Conservation (phyloP, 2,888 invertebrate genomes). For the Epinotia bilunana region DNA sequence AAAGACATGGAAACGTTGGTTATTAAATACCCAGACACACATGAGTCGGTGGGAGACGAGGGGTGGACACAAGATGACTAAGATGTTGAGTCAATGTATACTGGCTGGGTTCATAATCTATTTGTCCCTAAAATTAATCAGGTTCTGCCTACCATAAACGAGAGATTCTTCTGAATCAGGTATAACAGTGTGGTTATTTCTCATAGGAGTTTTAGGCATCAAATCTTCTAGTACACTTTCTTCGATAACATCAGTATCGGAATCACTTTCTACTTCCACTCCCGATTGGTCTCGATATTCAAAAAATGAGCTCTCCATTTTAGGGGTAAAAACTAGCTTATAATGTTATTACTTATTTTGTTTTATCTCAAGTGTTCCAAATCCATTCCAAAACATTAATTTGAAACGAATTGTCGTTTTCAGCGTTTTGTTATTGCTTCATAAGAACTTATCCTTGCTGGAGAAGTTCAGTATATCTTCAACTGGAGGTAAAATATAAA, state of each 20-base stretch:
- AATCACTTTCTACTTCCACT: slow-evolving; percentile 60
- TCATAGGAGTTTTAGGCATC: slow-evolving; percentile 59
- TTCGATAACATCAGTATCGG: slow-evolving; percentile 72
- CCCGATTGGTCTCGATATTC: slow-evolving; percentile 71
- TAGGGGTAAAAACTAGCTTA: slow-evolving; percentile 29
- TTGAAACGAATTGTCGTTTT: slow-evolving; percentile 58
- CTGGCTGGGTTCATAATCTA: too few relatives aligned
- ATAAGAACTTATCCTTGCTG: not conserved
- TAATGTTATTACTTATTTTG: slow-evolving; percentile 1
- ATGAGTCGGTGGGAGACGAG: too few relatives aligned
- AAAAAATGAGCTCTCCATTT: slow-evolving; percentile 76
- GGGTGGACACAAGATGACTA: too few relatives aligned
- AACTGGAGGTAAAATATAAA: not conserved
- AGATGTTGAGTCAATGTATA: too few relatives aligned
- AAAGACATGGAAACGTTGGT: too few relatives aligned
- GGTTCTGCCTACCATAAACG: slow-evolving; percentile 59
- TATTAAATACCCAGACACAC: too few relatives aligned
- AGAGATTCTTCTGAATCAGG: slow-evolving; percentile 74
- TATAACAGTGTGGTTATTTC: slow-evolving; percentile 71
- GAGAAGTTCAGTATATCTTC: not conserved
- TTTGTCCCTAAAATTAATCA: not conserved
- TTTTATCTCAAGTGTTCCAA: slow-evolving; percentile 9
- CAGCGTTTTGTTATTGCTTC: slow-evolving; percentile 52
- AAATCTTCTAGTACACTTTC: slow-evolving; percentile 62
- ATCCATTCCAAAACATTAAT: slow-evolving; percentile 46